phyloP scores from a whole-genome alignment of 2,888 invertebrate genomes.

The Mellilla xanthometata region DNA sequence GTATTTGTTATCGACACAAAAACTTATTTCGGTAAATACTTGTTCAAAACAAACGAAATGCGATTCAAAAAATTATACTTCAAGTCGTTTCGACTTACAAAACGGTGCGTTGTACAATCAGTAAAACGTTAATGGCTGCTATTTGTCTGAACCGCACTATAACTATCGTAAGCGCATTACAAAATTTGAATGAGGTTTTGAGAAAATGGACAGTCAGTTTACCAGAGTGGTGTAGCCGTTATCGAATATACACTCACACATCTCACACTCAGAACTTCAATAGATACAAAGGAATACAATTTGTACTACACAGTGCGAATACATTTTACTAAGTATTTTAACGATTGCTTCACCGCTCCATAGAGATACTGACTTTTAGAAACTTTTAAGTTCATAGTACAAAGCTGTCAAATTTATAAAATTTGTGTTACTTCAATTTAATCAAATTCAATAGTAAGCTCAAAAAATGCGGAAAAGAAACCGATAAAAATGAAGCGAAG shows the following conservation, averaged over 20 bases:
- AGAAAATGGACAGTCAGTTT: slow-evolving; percentile 24
- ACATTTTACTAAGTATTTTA: slow-evolving; percentile 21
- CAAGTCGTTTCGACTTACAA: too few relatives aligned
- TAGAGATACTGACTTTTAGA: too few relatives aligned
- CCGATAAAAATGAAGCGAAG: too few relatives aligned
- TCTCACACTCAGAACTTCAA: slow-evolving; percentile 20
- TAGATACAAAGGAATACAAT: slow-evolving; percentile 26
- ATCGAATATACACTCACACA: slow-evolving; percentile 11
- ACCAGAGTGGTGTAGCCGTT: slow-evolving; percentile 9
- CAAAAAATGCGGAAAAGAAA: too few relatives aligned
- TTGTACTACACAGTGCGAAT: slow-evolving; percentile 36
- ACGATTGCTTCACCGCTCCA: slow-evolving; percentile 5
- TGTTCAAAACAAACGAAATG: slow-evolving; percentile 8
- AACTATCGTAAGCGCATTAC: slow-evolving; percentile 15
- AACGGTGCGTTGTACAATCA: too few relatives aligned
- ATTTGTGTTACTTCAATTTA: too few relatives aligned
- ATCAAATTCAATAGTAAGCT: too few relatives aligned
- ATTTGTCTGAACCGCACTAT: too few relatives aligned
- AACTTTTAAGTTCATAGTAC: too few relatives aligned
- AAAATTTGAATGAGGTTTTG: slow-evolving; percentile 19
- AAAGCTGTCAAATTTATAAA: too few relatives aligned
- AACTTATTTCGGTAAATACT: slow-evolving; percentile 9
- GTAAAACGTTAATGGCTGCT: too few relatives aligned
- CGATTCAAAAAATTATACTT: too few relatives aligned
- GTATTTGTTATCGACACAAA: slow-evolving; percentile 23